A percentile compares a stretch with the other conserved stretches of the same genome.
These are phyloP conservation scores for Mustela nigripes DNA, from an alignment of 2,113 vertebrate genomes.

Conservation along the genomic window DNA sequence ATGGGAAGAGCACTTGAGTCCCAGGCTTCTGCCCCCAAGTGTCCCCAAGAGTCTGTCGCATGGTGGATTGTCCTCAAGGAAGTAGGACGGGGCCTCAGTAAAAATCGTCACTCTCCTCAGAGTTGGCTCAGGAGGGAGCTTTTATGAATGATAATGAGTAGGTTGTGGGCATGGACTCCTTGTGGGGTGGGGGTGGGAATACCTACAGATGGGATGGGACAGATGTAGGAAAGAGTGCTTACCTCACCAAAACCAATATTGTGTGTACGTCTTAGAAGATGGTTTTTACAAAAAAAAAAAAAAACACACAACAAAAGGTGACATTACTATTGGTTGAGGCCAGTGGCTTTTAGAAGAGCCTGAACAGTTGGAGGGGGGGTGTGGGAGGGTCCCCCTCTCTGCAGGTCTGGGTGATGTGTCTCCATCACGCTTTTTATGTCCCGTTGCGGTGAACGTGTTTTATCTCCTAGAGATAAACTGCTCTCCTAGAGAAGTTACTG, in stretches of 20 bases:
- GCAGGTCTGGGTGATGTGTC: background rate
- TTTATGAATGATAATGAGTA: background rate
- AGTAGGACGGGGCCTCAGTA: background rate
- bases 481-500: background rate
- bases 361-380: background rate
- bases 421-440: background rate
- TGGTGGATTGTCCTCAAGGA: background rate
- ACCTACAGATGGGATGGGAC: background rate
- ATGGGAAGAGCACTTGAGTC: background rate
- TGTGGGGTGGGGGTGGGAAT: background rate
- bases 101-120: background rate
- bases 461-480: background rate
- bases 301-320: background rate
- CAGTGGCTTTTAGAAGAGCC: background rate
- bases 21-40: background rate
- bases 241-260: background rate
- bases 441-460: background rate
- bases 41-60: background rate
- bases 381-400: background rate
- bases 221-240: background rate
- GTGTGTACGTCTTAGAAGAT: background rate
- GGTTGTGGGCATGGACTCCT: background rate
- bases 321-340: background rate
- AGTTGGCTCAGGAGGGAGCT: background rate
- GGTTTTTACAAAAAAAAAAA: background rate